Percentiles rank a stretch among this genome's conserved stretches.
phyloP scores from a whole-genome alignment of 2,113 vertebrate species.

The Corapipo altera region DNA sequence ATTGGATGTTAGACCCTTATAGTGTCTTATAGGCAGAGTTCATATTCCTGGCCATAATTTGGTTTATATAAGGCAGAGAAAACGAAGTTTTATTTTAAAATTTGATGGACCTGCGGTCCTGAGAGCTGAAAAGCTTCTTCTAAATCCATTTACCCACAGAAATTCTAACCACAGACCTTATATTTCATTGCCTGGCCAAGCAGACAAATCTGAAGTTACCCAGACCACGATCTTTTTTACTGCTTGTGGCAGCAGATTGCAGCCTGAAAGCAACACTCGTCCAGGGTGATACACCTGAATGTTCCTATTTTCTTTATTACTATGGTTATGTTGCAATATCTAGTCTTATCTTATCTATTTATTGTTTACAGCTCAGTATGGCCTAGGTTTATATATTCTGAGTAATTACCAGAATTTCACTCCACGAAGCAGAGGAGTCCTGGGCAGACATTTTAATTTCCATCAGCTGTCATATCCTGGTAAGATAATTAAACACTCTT shows the following conservation, averaged over 20 bases:
- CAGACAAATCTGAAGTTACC: neutral
- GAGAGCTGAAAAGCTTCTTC: neutral
- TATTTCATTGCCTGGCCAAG: neutral
- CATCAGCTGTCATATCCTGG: conserved; percentile 7
- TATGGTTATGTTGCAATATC: neutral
- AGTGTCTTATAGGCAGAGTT: neutral
- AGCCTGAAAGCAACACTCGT: neutral
- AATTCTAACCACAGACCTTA: neutral
- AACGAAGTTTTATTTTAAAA: neutral
- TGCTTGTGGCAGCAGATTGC: neutral
- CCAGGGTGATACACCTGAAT: neutral
- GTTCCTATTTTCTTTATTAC: neutral
- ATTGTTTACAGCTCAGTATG: neutral
- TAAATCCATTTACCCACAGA: neutral
- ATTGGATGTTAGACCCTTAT: neutral
- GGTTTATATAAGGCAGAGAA: neutral
- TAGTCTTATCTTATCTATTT: neutral
- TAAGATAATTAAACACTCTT: conserved; percentile 42
- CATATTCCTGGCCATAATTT: neutral
- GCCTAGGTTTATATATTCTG: neutral
- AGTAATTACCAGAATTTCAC: neutral
- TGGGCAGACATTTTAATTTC: conserved; percentile 4
- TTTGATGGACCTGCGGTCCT: neutral
- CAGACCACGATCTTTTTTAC: neutral
- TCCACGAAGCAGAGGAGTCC: neutral